Conservation (phyloP, 2,797 vertebrate genomes). For the Epinephelus coioides region DNA sequence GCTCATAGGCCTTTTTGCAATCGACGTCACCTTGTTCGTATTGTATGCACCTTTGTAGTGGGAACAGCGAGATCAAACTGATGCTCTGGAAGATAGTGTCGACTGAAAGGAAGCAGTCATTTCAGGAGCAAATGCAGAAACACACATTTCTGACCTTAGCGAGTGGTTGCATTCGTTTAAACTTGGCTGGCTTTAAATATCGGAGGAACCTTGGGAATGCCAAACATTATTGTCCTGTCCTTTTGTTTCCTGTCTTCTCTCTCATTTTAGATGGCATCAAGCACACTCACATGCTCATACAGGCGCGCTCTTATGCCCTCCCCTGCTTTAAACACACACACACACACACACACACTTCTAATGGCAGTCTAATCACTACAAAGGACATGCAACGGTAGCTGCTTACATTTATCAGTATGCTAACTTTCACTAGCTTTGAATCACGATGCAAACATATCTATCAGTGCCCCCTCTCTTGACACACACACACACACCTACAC, state of each 20-base stretch:
- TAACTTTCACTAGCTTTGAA: constrained; percentile 31
- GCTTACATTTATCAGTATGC: constrained; percentile 17
- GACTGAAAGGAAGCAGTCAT: constrained; percentile 11
- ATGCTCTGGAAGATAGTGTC: constrained; percentile 20
- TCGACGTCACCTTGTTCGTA: constrained; percentile 20
- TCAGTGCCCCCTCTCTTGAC: background rate
- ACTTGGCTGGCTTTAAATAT: constrained; percentile 17
- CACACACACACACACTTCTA: constrained; percentile 13
- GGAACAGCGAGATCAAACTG: constrained; percentile 23
- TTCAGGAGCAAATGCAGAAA: constrained; percentile 36
- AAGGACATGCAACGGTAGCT: background rate
- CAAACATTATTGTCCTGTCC: background rate
- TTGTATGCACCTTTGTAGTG: constrained; percentile 31
- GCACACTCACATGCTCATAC: constrained; percentile 2
- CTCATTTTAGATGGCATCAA: background rate
- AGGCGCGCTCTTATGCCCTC: background rate
- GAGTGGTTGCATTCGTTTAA: constrained; percentile 25
- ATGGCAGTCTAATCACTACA: constrained; percentile 18
- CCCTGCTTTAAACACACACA: background rate
- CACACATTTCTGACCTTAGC: constrained; percentile 28
- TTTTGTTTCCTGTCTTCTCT: background rate
- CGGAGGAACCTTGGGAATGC: constrained; percentile 3
- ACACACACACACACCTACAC: constrained; percentile 22
- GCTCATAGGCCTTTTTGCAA: constrained; percentile 36
- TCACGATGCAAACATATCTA: constrained; percentile 15